Evolutionary conservation across 1,140 invertebrate species (phyloP), one percentile per base, ranked within the genome.

Genomic region (Leptonema lineaticorne): DNA sequence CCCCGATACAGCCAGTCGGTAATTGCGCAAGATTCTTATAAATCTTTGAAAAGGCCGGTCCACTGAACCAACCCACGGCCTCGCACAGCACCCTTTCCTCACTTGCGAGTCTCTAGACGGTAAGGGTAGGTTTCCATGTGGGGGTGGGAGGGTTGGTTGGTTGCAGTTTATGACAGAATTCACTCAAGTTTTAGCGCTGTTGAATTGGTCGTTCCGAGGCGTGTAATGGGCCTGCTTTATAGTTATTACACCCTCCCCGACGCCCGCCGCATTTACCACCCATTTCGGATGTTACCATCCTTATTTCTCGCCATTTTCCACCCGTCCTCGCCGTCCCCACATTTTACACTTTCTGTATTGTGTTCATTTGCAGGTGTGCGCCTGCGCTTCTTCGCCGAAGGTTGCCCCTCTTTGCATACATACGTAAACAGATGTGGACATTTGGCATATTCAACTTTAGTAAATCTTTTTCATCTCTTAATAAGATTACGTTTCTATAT

Each of bases 131-230:
- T n/a, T n/a, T n/a, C n/a, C n/a, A n/a, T n/a, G 9, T 48, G 2
- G 46, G 46, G 18, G 50, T 24, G 50, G 50, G 22, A 4, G 22
- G 50, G 2, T 20, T 24, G 22, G 22, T 20, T 11, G 62, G 68
- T 62, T 72, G 71, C 71, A 72, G 45, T 72, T 72, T 72, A 72
- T 72, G 71, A 72, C 71, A 72, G 71, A 72, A 72, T 72, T 72
- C 71, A 72, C 71, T 72, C 71, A 72, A 72, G 71, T 72, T 72
- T 72, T 69, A 72, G 68, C 71, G 68, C 68, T 69, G 68, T 69
- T 69, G 71, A 72, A 72, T 72, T 72, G 71, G 71, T 72, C 71
- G 71, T 72, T 72, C 71, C 68, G 62, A 69, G 71, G 71, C 71
- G 71, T 72, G 71, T 72, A 72, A 72, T 72, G 71, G 68, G 59